These are phyloP conservation scores for Gallinago undulata DNA, from an alignment of 2,113 vertebrate genomes.

Conservation along the genomic window DNA sequence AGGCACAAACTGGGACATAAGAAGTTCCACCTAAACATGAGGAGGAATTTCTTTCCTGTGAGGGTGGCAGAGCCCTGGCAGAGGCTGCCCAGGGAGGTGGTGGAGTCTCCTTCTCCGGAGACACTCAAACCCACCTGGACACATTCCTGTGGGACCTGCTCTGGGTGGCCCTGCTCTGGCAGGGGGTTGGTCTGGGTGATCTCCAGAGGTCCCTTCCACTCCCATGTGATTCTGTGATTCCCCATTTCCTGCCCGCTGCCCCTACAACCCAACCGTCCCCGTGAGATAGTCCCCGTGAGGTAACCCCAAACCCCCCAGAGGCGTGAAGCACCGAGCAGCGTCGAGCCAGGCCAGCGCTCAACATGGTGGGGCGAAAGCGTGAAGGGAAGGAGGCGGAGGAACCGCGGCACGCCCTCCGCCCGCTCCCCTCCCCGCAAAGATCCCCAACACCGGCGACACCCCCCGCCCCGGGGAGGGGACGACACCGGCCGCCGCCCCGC, in stretches of 20 bases:
- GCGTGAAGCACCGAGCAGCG: rapidly evolving
- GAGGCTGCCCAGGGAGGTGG: too few relatives aligned
- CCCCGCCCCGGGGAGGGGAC: neutral
- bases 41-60: too few relatives aligned
- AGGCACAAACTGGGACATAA: too few relatives aligned
- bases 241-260: rapidly evolving
- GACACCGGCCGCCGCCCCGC: neutral
- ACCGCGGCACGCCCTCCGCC: rapidly evolving
- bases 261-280: rapidly evolving
- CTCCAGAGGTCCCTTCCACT: too few relatives aligned
- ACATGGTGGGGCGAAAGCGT: rapidly evolving
- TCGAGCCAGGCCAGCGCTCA: rapidly evolving
- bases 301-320: neutral
- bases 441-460: neutral
- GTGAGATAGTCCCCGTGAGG: rapidly evolving
- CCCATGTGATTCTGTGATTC: too few relatives aligned
- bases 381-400: neutral
- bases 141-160: too few relatives aligned
- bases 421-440: neutral
- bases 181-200: too few relatives aligned
- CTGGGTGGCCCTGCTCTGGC: too few relatives aligned
- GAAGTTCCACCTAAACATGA: too few relatives aligned
- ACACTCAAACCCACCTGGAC: too few relatives aligned
- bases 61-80: too few relatives aligned
- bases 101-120: too few relatives aligned